Base-by-base conservation (phyloP, 2,113 vertebrate genomes). In the Girardinichthys multiradiatus region DNA sequence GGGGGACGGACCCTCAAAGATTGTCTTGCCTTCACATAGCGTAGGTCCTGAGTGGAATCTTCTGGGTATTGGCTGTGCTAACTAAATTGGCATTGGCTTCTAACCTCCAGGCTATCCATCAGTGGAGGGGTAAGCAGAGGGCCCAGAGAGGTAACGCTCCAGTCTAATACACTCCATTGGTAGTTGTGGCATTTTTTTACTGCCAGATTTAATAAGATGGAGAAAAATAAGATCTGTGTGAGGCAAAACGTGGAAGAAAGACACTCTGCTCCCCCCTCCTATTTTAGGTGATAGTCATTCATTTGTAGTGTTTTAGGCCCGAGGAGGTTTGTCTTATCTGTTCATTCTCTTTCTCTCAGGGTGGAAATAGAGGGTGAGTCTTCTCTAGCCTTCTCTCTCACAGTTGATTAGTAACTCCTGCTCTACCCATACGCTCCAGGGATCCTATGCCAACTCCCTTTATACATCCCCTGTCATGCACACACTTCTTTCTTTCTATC, bases 381-480 rank as follows among this genome's bases (percentile, higher is more conserved):
- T 86, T 84, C 72, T 80, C 74, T 7, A 73, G 79, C 77, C 66
- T 33, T 60, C 88, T 90, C 84, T 70, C 90, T 88, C 90, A 88
- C 90, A 89, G 89, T 91, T 91, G 90, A 92, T 93, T 90, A 91
- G 87, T 87, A 90, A 88, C 86, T 91, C 89, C 85, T 84, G 86
- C 84, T 89, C 81, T 84, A 81, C 77, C 88, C 81, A 86, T 78
- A 80, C 63, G 83, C 91, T 91, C 87, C 84, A 74, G 90, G 89
- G 91, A 88, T 75, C 86, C 85, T 63, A 79, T 62, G 90, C 91
- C 90, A 90, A 82, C 81, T 91, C 80, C 76, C 85, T 84, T 90
- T 91, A 91, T 82, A 68, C 85, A 85, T 68, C 75, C 86, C 81
- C 80, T 87, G 82, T 90, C 87, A 90, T 80, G 84, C 88, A 89